Evolutionary conservation across 2,888 invertebrate species (phyloP), one percentile per base, ranked within the genome.

Genomic region (Andricus quercusramuli): DNA sequence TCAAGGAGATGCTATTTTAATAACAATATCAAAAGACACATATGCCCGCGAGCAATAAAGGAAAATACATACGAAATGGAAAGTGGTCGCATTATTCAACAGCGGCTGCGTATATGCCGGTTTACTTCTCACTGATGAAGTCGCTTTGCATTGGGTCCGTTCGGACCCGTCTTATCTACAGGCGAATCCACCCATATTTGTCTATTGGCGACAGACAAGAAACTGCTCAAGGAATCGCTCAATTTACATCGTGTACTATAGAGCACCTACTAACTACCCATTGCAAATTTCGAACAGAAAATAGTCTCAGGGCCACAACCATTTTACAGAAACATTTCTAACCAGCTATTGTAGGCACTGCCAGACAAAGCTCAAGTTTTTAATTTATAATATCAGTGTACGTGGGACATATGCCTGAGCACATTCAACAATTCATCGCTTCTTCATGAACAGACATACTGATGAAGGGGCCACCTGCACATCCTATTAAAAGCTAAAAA

Each of bases 31-130:
- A 64, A 64, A 64, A 64, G 64, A 29, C 64, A 64, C 64, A 29
- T 64, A 64, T 64, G 64, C 29, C 64, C 64, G 64, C 64, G 29
- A 2, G 6, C 64, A 79, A 79, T 79, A 78, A 78, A 76, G 74
- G 79, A 74, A 51, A 74, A 41, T 74, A 79, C 77, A 70, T 32
- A 78, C 78, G 78, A 82, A 82, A 82, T 74, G 79, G 78, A 82
- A 79, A 82, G 79, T 79, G 82, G 79, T 79, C 82, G 76, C 79
- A 82, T 82, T 82, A 82, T 82, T 79, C 79, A 82, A 47, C 79
- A 74, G 76, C 79, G 78, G 74, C 78, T 78, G 74, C 78, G 74
- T 74, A 74, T 78, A 70, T 66, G 59, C 47, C 64, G 67, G 51
- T 70, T 76, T 64, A 77, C 62, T 77, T 66, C 76, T 56, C 44